phyloP scores from a whole-genome alignment of 2,113 vertebrate genomes.

The Accipiter cooperii region DNA sequence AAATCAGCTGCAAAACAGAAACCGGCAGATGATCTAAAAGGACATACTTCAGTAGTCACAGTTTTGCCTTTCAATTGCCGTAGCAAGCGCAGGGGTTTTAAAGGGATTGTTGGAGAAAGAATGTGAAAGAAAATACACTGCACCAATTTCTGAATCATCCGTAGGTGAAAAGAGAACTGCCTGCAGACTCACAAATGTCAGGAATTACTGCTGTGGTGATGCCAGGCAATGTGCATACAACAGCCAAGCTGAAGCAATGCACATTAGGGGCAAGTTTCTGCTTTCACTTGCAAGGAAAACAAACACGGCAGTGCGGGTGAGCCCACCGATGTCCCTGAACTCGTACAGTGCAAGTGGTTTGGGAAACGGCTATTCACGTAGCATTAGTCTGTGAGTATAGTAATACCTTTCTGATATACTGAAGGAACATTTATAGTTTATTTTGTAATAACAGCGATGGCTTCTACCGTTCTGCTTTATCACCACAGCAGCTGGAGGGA shows the following conservation, averaged over 20 bases:
- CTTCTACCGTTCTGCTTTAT: neutral
- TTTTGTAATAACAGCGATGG: neutral
- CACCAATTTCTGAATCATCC: neutral
- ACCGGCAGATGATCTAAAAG: neutral
- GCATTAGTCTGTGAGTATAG: neutral
- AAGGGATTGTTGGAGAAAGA: neutral
- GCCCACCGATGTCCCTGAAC: neutral
- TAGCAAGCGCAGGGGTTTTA: neutral
- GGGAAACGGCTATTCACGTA: neutral
- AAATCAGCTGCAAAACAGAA: neutral
- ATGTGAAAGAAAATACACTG: neutral
- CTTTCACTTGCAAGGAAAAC: neutral
- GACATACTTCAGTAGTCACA: neutral
- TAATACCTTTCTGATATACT: neutral
- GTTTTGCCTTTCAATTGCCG: neutral
- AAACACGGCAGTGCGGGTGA: accelerated
- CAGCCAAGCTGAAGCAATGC: neutral
- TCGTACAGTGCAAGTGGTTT: neutral
- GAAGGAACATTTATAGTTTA: neutral
- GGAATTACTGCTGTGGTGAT: neutral
- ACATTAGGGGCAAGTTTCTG: neutral
- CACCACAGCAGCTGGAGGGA: neutral
- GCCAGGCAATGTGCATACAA: neutral
- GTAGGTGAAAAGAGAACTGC: neutral
- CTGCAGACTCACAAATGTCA: neutral